Base-by-base conservation (phyloP, 2,888 invertebrate species). In the Eupithecia abbreviata region DNA sequence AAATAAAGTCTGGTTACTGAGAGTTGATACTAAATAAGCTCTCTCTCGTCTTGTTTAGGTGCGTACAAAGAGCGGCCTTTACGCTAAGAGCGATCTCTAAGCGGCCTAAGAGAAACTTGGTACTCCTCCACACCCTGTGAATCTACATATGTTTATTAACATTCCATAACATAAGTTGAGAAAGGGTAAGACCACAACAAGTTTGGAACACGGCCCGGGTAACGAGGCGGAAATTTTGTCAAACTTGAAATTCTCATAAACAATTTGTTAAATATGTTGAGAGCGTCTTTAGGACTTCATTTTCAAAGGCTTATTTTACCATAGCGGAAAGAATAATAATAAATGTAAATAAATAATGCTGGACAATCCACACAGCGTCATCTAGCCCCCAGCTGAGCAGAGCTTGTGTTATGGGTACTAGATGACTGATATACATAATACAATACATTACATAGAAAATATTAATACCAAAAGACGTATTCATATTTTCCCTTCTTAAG, bases 121-220 rank as follows among this genome's bases (percentile, higher is more conserved):
- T 68, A 68, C 4, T n/a, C 41, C 45, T n/a, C n/a, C n/a, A 68
- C 67, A 68, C 45, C 67, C 67, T 58, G 10, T 10, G n/a, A 43
- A 73, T 76, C 73, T 72, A 76, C 47, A 70, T 71, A 70, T 70
- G 76, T 69, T 72, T 69, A 72, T 69, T 65, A 62, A 77, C 72
- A 74, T 71, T 73, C 58, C 49, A 72, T 49, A 69, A 49, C 69
- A 47, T 67, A 68, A 49, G 45, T 73, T 74, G 72, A 51, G 72
- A 73, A 77, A 75, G 77, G 77, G 72, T 30, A 30, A 55, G 67
- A 74, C 77, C 75, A 66, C 75, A 70, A 49, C 72, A 75, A 77
- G 70, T 77, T 77, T 18, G 42, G 18, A 75, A 75, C 55, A 72
- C 75, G 18, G 9, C 55, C 42, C 75, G 70, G 77, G 41, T 43